These are phyloP conservation scores for Coenonympha glycerion DNA, from an alignment of 2,888 invertebrate genomes.

Conservation along the genomic window DNA sequence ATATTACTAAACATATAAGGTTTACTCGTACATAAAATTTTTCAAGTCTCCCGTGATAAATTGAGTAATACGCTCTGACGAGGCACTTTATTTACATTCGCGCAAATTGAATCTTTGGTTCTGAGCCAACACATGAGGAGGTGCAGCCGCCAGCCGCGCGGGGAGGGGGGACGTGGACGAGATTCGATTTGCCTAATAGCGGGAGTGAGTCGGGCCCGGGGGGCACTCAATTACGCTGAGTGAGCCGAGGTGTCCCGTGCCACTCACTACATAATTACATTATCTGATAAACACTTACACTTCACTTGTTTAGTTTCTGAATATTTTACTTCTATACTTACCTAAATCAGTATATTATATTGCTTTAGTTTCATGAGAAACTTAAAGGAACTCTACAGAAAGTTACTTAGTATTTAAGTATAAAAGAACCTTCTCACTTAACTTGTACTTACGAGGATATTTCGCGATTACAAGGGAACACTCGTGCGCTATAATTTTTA, in stretches of 20 bases:
- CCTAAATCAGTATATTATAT: too few relatives aligned
- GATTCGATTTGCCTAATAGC: slow-evolving; percentile 75
- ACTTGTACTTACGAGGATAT: too few relatives aligned
- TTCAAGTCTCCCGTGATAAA: slow-evolving; percentile 18
- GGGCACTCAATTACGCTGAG: slow-evolving; percentile 30
- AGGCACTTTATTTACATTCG: slow-evolving; percentile 68
- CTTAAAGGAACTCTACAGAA: too few relatives aligned
- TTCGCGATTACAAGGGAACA: too few relatives aligned
- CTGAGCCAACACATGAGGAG: slow-evolving; percentile 54
- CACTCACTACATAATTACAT: slow-evolving; percentile 67
- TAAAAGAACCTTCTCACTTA: too few relatives aligned
- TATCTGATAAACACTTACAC: slow-evolving; percentile 64
- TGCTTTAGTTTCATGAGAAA: too few relatives aligned
- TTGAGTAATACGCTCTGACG: slow-evolving; percentile 31
- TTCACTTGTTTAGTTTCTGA: slow-evolving; percentile 11
- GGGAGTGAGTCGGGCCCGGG: slow-evolving; percentile 50
- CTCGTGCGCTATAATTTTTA: too few relatives aligned
- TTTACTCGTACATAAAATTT: too few relatives aligned
- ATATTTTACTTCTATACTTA: too few relatives aligned
- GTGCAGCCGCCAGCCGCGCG: too few relatives aligned
- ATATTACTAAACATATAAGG: too few relatives aligned
- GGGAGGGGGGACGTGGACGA: slow-evolving; percentile 33
- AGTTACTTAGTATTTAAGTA: too few relatives aligned
- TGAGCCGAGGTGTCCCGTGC: slow-evolving; percentile 35
- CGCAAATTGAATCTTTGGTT: slow-evolving; percentile 72